A percentile compares a stretch with the other conserved stretches of the same genome.
Evolutionary conservation across 2,113 vertebrate species (phyloP).

Genomic region (Willisornis vidua): DNA sequence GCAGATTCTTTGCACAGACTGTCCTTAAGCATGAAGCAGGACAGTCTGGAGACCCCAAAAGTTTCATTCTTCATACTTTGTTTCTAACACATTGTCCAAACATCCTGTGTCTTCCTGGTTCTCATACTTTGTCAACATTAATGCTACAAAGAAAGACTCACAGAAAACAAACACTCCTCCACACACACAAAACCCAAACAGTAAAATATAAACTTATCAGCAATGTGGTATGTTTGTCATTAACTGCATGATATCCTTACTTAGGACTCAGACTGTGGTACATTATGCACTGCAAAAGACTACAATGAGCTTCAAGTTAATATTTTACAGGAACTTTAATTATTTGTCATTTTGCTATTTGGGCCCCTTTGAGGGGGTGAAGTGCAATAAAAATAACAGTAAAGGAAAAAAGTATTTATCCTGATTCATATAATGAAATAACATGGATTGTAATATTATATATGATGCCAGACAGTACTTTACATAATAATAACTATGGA

Average conservation of each 20-base stretch:
- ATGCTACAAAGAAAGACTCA: not conserved
- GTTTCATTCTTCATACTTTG: not conserved
- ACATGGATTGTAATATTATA: not conserved
- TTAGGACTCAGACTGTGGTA: not conserved
- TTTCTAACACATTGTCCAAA: not conserved
- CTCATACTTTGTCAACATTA: not conserved
- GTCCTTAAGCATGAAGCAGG: not conserved
- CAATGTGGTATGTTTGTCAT: not conserved
- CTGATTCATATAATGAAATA: not conserved
- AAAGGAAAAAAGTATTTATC: not conserved
- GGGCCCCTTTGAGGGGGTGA: rapidly evolving
- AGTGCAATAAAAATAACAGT: not conserved
- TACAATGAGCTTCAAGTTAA: not conserved
- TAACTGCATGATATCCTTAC: not conserved
- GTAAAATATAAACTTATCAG: not conserved
- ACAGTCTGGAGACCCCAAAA: not conserved
- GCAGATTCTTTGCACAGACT: not conserved
- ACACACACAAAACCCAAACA: not conserved
- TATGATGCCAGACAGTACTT: not conserved
- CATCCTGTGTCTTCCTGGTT: not conserved
- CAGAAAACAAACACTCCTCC: not conserved
- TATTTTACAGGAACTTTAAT: not conserved
- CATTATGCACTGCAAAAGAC: not conserved
- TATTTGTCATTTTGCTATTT: not conserved
- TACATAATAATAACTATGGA: not conserved